Percentiles rank a stretch among this genome's conserved stretches.
These are phyloP conservation scores for Drosophila punjabiensis DNA, from an alignment of 1,140 invertebrate species.

Conservation along the genomic window DNA sequence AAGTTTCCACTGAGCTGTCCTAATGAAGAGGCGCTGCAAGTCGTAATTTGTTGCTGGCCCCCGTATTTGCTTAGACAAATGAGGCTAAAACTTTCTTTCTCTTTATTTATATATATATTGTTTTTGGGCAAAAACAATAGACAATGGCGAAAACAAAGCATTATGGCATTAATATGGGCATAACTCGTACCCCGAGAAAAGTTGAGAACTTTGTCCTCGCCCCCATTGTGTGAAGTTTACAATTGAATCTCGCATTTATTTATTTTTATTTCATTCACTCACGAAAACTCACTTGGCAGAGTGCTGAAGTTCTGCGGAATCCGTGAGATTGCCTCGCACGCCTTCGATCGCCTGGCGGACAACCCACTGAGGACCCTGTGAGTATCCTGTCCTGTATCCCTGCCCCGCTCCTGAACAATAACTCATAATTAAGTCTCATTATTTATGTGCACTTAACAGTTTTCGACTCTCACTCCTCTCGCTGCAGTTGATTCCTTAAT, in stretches of 20 bases:
- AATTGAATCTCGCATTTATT: constrained; percentile 64
- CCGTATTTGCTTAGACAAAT: constrained; percentile 40
- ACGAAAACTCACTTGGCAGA: constrained; percentile 42
- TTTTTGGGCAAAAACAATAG: constrained; percentile 26
- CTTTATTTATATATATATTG: too few relatives aligned
- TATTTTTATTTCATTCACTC: constrained; percentile 56
- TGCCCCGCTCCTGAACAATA: constrained; percentile 35
- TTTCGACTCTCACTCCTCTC: constrained; percentile 19
- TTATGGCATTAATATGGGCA: constrained; percentile 37
- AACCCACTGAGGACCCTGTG: constrained; percentile 75
- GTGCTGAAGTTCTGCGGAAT: constrained; percentile 81
- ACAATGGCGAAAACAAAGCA: constrained; percentile 33
- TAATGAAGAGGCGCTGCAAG: not conserved
- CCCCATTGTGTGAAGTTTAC: constrained; percentile 43
- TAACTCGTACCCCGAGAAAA: constrained; percentile 9
- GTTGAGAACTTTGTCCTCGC: constrained; percentile 28
- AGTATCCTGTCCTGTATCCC: constrained; percentile 42
- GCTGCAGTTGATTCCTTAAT: constrained; percentile 21
- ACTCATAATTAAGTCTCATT: constrained; percentile 75
- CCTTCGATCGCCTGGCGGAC: constrained; percentile 70
- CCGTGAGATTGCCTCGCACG: constrained; percentile 62
- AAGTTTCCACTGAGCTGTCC: too few relatives aligned
- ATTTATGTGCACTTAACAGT: constrained; percentile 78
- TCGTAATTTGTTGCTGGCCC: constrained; percentile 8
- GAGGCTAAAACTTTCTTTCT: constrained; percentile 23